phyloP scores from a whole-genome alignment of 2,888 invertebrate species.

The Athrips mouffetella region DNA sequence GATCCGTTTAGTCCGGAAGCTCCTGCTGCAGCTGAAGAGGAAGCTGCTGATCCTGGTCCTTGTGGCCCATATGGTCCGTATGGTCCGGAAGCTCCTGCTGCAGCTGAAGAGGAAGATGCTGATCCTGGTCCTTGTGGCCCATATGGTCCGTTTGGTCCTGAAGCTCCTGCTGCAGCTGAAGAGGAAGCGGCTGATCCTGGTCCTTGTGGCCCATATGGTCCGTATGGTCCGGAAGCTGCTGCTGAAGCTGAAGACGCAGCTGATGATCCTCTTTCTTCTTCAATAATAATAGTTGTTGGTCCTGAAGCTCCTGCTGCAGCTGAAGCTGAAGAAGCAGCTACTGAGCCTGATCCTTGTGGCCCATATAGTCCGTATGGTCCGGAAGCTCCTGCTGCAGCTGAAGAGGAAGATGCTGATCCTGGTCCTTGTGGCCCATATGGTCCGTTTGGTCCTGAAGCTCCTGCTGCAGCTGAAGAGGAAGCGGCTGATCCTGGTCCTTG shows the following conservation, averaged over 20 bases:
- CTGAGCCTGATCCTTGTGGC: background rate
- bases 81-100: conserved; percentile 1
- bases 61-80: too few relatives aligned
- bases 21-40: too few relatives aligned
- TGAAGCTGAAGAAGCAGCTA: conserved; percentile 8
- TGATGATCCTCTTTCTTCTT: conserved; percentile 6
- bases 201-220: background rate
- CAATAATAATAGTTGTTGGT: background rate
- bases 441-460: background rate
- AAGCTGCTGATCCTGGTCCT: too few relatives aligned
- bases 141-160: background rate
- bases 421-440: background rate
- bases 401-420: background rate
- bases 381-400: background rate
- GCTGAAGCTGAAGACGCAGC: conserved; percentile 11
- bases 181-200: conserved; percentile 14
- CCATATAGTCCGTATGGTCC: background rate
- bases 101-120: conserved; percentile 15
- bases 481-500: conserved; percentile 14
- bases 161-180: conserved; percentile 12
- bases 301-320: background rate
- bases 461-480: conserved; percentile 10
- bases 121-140: conserved; percentile 3
- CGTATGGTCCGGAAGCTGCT: too few relatives aligned
- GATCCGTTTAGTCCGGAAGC: too few relatives aligned